phyloP scores from a whole-genome alignment of 2,113 vertebrate genomes.

The Tichodroma muraria region DNA sequence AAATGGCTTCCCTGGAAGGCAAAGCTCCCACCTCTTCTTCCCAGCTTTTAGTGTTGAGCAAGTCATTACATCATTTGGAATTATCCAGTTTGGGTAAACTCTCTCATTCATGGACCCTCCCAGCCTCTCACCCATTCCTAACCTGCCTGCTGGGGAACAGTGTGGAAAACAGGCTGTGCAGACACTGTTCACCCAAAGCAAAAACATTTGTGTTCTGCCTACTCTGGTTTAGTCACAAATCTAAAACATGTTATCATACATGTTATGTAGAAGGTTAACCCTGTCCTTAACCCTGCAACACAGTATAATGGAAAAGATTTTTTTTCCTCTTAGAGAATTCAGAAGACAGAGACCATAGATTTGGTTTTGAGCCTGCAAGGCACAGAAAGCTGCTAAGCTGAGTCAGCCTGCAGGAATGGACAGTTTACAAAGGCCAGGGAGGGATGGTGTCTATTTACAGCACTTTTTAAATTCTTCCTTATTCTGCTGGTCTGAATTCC shows the following conservation, averaged over 20 bases:
- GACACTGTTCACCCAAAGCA: not conserved
- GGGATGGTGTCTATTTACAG: not conserved
- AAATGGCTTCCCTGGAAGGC: not conserved
- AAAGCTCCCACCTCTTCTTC: not conserved
- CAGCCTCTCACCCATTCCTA: not conserved
- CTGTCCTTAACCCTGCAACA: not conserved
- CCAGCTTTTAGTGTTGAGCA: not conserved
- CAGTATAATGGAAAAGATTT: not conserved
- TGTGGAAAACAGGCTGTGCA: not conserved
- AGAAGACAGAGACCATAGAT: not conserved
- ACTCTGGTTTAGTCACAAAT: not conserved
- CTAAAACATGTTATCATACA: fast-evolving
- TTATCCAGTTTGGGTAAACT: not conserved
- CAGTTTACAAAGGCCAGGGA: not conserved
- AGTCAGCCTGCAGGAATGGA: not conserved
- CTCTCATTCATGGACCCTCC: not conserved
- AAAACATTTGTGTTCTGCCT: not conserved
- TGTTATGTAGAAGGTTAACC: not conserved
- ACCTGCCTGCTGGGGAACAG: not conserved
- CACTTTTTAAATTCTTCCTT: not conserved
- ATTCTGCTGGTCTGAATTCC: slow-evolving; percentile 9
- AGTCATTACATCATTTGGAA: not conserved
- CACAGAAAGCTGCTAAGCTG: not conserved
- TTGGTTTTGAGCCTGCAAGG: not conserved
- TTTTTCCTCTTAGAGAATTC: not conserved